These are phyloP conservation scores for Pycnomerus fuliginosus DNA, from an alignment of 2,888 invertebrate genomes.

Conservation along the genomic window DNA sequence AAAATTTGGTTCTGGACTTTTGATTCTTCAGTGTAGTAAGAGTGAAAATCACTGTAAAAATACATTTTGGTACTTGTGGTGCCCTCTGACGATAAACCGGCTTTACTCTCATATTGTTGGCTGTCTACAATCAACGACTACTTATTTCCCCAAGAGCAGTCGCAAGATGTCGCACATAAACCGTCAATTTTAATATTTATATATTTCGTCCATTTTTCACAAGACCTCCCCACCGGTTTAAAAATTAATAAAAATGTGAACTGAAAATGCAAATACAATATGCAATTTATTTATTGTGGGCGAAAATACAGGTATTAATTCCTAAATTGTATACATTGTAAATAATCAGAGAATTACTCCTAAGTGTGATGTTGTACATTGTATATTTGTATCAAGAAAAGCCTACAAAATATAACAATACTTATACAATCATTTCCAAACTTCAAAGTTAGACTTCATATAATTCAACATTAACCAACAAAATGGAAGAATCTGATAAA, in stretches of 20 bases:
- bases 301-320: conserved; percentile 46
- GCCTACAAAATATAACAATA: conserved; percentile 47
- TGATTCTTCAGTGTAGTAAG: too few relatives aligned
- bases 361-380: conserved; percentile 48
- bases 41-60: too few relatives aligned
- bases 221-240: too few relatives aligned
- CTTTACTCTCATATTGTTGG: too few relatives aligned
- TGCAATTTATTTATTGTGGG: conserved; percentile 41
- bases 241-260: conserved; percentile 10
- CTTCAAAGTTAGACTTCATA: conserved; percentile 45
- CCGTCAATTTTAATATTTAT: too few relatives aligned
- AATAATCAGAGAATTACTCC: conserved; percentile 41
- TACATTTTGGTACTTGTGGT: too few relatives aligned
- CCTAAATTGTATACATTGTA: conserved; percentile 48
- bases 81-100: too few relatives aligned
- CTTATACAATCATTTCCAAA: conserved; percentile 45
- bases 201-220: too few relatives aligned
- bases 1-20: too few relatives aligned
- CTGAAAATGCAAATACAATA: conserved; percentile 17
- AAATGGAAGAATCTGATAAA: conserved; percentile 47
- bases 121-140: too few relatives aligned
- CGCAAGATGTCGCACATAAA: too few relatives aligned
- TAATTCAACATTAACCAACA: conserved; percentile 46
- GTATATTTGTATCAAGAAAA: conserved; percentile 45
- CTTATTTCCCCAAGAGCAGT: too few relatives aligned